Evolutionary conservation across 2,888 invertebrate genomes (phyloP).

Genomic region (Cataglyphis altisquamis): DNA sequence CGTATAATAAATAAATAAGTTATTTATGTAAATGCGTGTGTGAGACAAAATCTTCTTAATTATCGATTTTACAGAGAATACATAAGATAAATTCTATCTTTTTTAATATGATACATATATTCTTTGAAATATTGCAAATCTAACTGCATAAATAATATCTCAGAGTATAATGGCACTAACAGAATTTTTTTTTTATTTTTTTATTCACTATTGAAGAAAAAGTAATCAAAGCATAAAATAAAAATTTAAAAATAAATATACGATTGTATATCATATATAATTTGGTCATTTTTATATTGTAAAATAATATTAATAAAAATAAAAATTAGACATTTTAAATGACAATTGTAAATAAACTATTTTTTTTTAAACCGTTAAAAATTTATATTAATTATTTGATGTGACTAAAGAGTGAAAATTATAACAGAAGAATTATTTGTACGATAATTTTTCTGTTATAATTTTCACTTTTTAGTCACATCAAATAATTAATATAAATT

Average conservation of each 20-base stretch:
- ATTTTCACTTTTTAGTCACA: too few species aligned
- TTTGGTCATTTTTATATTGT: not conserved
- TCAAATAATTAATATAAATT: not conserved
- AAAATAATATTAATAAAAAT: conserved; percentile 2
- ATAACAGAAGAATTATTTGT: too few species aligned
- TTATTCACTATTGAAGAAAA: not conserved
- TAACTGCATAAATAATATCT: too few species aligned
- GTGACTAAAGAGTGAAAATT: too few species aligned
- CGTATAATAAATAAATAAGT: not conserved
- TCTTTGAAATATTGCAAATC: too few species aligned
- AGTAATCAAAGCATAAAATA: not conserved
- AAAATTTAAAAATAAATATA: not conserved
- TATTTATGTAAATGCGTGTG: not conserved
- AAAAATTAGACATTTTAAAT: not conserved
- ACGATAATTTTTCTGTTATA: not conserved
- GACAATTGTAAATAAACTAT: not conserved
- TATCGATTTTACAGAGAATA: not conserved
- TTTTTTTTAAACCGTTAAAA: not conserved
- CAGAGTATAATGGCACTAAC: too few species aligned
- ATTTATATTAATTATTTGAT: too few species aligned
- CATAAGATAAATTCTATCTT: not conserved
- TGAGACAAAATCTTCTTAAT: not conserved
- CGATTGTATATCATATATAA: not conserved
- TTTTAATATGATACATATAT: too few species aligned
- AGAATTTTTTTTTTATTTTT: not conserved